Conservation (phyloP, 2,888 invertebrate genomes). For the Bugulina stolonifera region DNA sequence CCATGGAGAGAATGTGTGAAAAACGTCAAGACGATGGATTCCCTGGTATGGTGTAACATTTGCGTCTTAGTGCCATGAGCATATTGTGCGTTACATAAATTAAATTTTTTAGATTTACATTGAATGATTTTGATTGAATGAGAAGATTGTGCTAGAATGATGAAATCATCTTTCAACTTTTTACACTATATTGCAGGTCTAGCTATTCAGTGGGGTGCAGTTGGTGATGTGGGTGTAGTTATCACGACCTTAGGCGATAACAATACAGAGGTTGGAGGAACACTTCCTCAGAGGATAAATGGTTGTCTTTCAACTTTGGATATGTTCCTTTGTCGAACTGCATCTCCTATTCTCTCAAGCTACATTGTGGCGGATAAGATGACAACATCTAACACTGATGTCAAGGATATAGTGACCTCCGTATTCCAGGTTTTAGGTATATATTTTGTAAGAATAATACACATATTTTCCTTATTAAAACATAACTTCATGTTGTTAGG, state of each 20-base stretch:
- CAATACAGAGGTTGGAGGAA: conserved; percentile 87
- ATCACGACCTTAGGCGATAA: conserved; percentile 80
- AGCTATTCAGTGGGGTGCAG: conserved; percentile 97
- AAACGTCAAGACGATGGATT: conserved; percentile 73
- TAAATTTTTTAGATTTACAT: too few relatives aligned
- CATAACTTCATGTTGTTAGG: too few relatives aligned
- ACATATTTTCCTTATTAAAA: too few relatives aligned
- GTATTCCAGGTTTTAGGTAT: conserved; percentile 79
- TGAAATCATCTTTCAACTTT: too few relatives aligned
- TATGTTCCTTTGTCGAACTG: conserved; percentile 77
- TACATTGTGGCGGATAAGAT: conserved; percentile 83
- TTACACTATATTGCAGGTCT: too few relatives aligned
- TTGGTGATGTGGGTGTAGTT: conserved; percentile 92
- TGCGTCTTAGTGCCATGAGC: not conserved
- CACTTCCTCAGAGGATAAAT: conserved; percentile 88
- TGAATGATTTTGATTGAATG: too few relatives aligned
- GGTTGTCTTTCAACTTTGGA: conserved; percentile 86
- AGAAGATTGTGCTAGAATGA: too few relatives aligned
- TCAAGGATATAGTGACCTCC: conserved; percentile 66
- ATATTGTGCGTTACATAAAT: not conserved
- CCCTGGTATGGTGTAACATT: conserved; percentile 59
- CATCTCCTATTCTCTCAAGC: conserved; percentile 47
- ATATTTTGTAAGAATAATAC: not conserved
- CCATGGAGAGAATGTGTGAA: conserved; percentile 92
- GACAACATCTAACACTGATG: conserved; percentile 57